Conservation (phyloP, 2,113 vertebrate genomes). For the Synchiropus splendidus region DNA sequence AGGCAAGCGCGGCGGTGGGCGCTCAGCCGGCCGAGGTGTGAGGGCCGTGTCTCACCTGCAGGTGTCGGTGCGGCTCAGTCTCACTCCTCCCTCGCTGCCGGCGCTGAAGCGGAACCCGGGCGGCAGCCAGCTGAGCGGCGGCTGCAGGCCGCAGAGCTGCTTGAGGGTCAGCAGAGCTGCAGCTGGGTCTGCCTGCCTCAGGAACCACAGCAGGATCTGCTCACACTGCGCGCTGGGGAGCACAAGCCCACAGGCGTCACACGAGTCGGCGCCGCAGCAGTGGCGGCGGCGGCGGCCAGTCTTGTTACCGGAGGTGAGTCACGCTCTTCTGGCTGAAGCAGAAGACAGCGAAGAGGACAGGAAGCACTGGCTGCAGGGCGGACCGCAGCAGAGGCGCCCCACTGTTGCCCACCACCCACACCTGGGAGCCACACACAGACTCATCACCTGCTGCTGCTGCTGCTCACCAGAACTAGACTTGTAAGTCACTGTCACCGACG, state of each 20-base stretch:
- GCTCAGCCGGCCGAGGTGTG: background rate
- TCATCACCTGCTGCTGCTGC: too few relatives aligned
- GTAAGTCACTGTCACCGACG: too few relatives aligned
- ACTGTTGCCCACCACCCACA: constrained; percentile 82
- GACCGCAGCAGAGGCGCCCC: constrained; percentile 63
- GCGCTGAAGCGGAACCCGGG: constrained; percentile 61
- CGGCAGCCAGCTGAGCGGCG: constrained; percentile 34
- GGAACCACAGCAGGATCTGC: constrained; percentile 84
- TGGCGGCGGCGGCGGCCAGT: too few relatives aligned
- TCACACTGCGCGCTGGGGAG: constrained; percentile 74
- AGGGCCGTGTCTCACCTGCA: constrained; percentile 58
- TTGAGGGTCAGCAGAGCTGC: constrained; percentile 60
- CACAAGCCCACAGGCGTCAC: constrained; percentile 2
- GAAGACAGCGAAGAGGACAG: constrained; percentile 79
- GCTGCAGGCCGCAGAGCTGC: constrained; percentile 63
- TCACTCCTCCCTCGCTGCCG: constrained; percentile 74
- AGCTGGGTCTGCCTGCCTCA: constrained; percentile 63
- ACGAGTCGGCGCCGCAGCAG: too few relatives aligned
- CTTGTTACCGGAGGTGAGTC: constrained; percentile 78
- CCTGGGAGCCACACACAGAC: constrained; percentile 45
- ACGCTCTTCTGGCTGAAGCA: constrained; percentile 84
- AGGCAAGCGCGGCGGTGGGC: background rate
- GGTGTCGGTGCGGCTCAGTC: constrained; percentile 45
- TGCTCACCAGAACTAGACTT: too few relatives aligned
- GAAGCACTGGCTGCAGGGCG: constrained; percentile 66